Evolutionary conservation across 53 echinoderm and acorn worm species (phyloP).

Genomic region (Paracentrotus lividus): DNA sequence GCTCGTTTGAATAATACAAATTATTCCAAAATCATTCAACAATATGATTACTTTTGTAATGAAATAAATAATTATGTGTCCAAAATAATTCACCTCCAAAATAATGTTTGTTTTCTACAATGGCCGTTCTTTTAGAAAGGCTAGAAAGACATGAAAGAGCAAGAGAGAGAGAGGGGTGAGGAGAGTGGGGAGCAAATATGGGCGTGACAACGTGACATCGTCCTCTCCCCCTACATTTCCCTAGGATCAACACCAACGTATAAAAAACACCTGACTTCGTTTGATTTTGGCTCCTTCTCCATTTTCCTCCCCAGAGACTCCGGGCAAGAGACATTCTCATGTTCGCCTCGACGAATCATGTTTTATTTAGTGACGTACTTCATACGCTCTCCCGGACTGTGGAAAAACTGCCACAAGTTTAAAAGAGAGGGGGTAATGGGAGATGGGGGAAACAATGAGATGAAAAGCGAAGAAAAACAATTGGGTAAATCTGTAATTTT

Average conservation of each 20-base stretch:
- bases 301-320: conserved; percentile 26
- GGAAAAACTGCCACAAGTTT: conserved; percentile 33
- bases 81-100: too few relatives aligned
- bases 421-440: conserved; percentile 29
- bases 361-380: conserved; percentile 52
- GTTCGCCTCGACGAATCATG: conserved; percentile 58
- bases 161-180: not conserved
- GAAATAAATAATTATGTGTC: too few relatives aligned
- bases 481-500: conserved; percentile 55
- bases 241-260: not conserved
- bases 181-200: not conserved
- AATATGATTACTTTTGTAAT: too few relatives aligned
- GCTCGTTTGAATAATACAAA: too few relatives aligned
- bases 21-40: too few relatives aligned
- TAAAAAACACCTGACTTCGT: conserved; percentile 26
- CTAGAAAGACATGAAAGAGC: not conserved
- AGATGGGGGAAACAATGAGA: conserved; percentile 28
- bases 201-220: not conserved
- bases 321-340: conserved; percentile 56
- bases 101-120: too few relatives aligned
- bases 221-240: conserved; percentile 30
- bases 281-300: conserved; percentile 15
- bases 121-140: too few relatives aligned
- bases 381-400: conserved; percentile 51
- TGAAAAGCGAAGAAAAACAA: conserved; percentile 35